Evolutionary conservation across 2,113 vertebrate genomes (phyloP).

Genomic region (Pitta sordida): DNA sequence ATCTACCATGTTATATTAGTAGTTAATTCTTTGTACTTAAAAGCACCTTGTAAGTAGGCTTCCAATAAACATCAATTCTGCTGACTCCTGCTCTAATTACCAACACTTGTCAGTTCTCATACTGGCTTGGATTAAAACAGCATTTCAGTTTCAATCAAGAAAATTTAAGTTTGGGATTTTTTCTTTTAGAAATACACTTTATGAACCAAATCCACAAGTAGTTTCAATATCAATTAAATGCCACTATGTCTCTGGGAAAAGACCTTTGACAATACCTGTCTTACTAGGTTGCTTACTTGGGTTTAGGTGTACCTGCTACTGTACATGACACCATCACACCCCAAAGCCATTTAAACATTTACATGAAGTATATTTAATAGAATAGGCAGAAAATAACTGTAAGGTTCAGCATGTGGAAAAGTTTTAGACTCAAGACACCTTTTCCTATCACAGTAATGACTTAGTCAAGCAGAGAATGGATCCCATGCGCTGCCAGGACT

Average conservation of each 20-base stretch:
- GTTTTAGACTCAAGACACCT: background rate
- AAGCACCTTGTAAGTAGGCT: background rate
- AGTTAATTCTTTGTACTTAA: background rate
- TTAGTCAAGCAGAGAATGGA: background rate
- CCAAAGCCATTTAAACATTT: background rate
- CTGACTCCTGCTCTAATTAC: background rate
- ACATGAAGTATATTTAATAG: background rate
- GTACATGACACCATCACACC: background rate
- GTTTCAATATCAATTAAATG: background rate
- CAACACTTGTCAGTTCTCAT: background rate
- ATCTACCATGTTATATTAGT: background rate
- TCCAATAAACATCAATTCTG: background rate
- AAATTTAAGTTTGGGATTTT: background rate
- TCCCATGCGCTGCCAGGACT: background rate
- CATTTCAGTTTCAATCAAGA: background rate
- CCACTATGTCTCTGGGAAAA: background rate
- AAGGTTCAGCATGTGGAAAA: background rate
- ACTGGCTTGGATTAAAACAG: background rate
- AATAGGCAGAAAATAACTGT: background rate
- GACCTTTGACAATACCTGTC: background rate
- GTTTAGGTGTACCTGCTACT: background rate
- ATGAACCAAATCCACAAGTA: background rate
- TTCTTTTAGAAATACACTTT: background rate
- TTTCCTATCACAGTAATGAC: background rate
- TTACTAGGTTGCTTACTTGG: background rate